phyloP scores from a whole-genome alignment of 1,140 invertebrate genomes.

The Drosophila subpulchrella region DNA sequence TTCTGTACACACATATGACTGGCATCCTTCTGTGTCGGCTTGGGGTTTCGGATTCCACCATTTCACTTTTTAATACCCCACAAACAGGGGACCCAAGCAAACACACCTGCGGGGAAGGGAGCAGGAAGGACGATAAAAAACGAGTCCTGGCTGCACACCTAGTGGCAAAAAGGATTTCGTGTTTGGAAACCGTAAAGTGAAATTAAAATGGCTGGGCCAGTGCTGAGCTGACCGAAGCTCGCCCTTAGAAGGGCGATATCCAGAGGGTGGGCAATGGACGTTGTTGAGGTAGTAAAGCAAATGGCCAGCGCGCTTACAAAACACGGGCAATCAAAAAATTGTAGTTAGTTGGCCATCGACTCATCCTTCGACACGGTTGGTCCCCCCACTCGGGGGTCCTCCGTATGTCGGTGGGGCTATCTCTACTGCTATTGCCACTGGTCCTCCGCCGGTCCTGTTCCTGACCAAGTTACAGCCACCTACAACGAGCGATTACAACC shows the following conservation, averaged over 20 bases:
- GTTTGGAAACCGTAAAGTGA: slow-evolving; percentile 81
- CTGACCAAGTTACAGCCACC: slow-evolving; percentile 57
- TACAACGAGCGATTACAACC: slow-evolving; percentile 76
- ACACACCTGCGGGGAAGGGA: slow-evolving; percentile 2
- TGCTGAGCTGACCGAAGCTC: slow-evolving; percentile 58
- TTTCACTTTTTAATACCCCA: slow-evolving; percentile 71
- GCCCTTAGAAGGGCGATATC: background rate
- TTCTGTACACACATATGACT: slow-evolving; percentile 34
- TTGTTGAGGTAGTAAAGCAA: slow-evolving; percentile 50
- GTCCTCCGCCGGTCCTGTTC: slow-evolving; percentile 12
- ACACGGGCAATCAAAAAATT: slow-evolving; percentile 65
- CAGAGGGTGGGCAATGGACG: background rate
- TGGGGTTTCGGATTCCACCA: slow-evolving; percentile 39
- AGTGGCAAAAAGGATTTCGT: slow-evolving; percentile 76
- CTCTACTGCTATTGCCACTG: slow-evolving; percentile 48
- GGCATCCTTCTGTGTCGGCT: slow-evolving; percentile 26
- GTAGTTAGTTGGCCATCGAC: slow-evolving; percentile 67
- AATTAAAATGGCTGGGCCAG: slow-evolving; percentile 75
- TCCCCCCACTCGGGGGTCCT: slow-evolving; percentile 10
- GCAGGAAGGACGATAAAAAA: slow-evolving; percentile 61
- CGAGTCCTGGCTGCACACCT: slow-evolving; percentile 55
- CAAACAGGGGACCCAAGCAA: slow-evolving; percentile 50
- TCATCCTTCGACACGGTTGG: slow-evolving; percentile 49
- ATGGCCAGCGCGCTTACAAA: slow-evolving; percentile 64
- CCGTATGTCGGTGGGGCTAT: slow-evolving; percentile 53